Evolutionary conservation across 2,797 vertebrate genomes (phyloP).

Genomic region (Malacoctenus gilli): DNA sequence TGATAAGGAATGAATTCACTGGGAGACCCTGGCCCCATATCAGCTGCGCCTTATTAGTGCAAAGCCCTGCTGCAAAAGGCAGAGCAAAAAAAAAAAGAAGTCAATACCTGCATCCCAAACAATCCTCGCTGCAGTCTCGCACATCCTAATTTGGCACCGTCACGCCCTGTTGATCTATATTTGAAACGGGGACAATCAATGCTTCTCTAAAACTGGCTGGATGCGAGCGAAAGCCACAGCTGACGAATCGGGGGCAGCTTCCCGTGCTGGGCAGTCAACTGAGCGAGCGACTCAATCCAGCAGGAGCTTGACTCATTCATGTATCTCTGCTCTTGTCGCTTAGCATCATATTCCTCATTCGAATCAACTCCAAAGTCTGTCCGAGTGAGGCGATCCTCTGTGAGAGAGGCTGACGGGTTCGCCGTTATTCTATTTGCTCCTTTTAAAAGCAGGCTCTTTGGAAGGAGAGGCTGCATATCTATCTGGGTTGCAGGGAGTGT

Average conservation of each 20-base stretch:
- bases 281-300: slow-evolving; percentile 40
- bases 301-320: slow-evolving; percentile 15
- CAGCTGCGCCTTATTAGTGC: background rate
- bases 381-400: too few species aligned
- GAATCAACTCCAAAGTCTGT: slow-evolving; percentile 17
- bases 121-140: slow-evolving; percentile 15
- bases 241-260: slow-evolving; percentile 64
- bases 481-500: slow-evolving; percentile 54
- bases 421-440: slow-evolving; percentile 7
- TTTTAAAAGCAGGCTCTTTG: slow-evolving; percentile 22
- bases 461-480: slow-evolving; percentile 21
- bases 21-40: too few species aligned
- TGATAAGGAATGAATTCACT: too few species aligned
- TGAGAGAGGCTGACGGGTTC: slow-evolving; percentile 7
- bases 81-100: slow-evolving; percentile 6
- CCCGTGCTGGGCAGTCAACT: slow-evolving; percentile 39
- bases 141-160: slow-evolving; percentile 46
- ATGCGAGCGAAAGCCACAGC: slow-evolving; percentile 31
- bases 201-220: slow-evolving; percentile 37
- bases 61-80: too few species aligned
- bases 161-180: slow-evolving; percentile 61
- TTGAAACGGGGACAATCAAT: slow-evolving; percentile 73
- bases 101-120: slow-evolving; percentile 3
- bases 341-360: slow-evolving; percentile 15
- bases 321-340: slow-evolving; percentile 30